Evolutionary conservation across 2,888 invertebrate genomes (phyloP).

Genomic region (Machimus atricapillus): DNA sequence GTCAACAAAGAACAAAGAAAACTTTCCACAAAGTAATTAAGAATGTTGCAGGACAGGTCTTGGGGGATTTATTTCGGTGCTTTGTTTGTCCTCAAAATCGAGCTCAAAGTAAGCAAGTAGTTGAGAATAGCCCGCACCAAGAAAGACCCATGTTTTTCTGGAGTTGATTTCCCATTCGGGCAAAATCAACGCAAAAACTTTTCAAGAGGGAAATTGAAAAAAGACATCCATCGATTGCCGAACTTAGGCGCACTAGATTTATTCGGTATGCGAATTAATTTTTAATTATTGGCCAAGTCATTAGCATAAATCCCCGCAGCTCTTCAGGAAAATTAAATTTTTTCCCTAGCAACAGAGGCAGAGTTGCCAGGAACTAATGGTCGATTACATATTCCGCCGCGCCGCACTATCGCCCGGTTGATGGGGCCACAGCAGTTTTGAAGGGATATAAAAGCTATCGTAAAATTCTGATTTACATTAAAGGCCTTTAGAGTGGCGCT

Average conservation of each 20-base stretch:
- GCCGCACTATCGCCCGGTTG: neutral
- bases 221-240: neutral
- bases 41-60: neutral
- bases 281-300: neutral
- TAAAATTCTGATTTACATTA: slow-evolving; percentile 18
- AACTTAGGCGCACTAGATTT: neutral
- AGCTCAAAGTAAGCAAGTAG: neutral
- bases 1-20: neutral
- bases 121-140: neutral
- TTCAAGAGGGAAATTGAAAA: neutral
- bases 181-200: neutral
- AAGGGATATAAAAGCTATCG: neutral
- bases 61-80: neutral
- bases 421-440: neutral
- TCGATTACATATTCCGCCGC: neutral
- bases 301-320: neutral
- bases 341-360: neutral
- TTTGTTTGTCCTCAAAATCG: neutral
- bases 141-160: neutral
- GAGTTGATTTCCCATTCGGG: neutral
- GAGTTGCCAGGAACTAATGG: neutral
- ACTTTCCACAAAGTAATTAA: neutral
- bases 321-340: neutral
- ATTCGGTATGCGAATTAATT: neutral
- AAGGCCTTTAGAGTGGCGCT: neutral